Evolutionary conservation across 2,888 invertebrate genomes (phyloP), one percentile per base, ranked within the genome.

Genomic region (Amiota minor): DNA sequence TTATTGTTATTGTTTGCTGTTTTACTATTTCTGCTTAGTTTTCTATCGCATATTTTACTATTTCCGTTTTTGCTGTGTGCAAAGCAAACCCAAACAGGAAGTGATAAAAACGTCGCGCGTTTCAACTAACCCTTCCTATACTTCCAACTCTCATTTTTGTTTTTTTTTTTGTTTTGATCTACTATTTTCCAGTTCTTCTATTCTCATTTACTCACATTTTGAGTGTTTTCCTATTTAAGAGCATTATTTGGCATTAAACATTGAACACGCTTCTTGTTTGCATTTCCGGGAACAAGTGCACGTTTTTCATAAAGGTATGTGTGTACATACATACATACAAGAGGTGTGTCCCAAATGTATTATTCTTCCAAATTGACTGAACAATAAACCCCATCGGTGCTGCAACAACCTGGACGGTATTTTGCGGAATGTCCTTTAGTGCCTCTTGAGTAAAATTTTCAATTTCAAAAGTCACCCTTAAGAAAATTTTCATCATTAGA

Each of bases 51-150:
- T 68, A 68, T 68, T 68, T 68, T 68, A 68, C 50, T 53, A 68
- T 68, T 68, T 68, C 67, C 67, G 67, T 35, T 68, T 50, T 50
- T 16, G 71, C n/a, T 49, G 65, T 62, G 71, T 76, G 64, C 73
- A 65, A 10, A n/a, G 56, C 73, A 71, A 20, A 49, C 75, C 74
- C 71, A 74, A 64, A 64, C 53, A 20, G 74, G 75, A 75, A 73
- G 67, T 68, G 67, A 68, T 68, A 68, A 68, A 68, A 68, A 50
- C 67, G 53, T 68, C 45, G 67, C 53, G 11, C 53, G 14, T 16
- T 53, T 53, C 20, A 16, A 20, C 18, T 59, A 35, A 35, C 18
- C 49, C 8, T 10, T 18, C 20, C 18, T 65, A 14, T 47, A 18
- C 18, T 47, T 11, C 8, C 46, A 46, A 9, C 49, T 18, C 16